Percentiles rank a stretch among this genome's conserved stretches.
phyloP scores from a whole-genome alignment of 1,140 invertebrate genomes.

The Drosophila repleta region DNA sequence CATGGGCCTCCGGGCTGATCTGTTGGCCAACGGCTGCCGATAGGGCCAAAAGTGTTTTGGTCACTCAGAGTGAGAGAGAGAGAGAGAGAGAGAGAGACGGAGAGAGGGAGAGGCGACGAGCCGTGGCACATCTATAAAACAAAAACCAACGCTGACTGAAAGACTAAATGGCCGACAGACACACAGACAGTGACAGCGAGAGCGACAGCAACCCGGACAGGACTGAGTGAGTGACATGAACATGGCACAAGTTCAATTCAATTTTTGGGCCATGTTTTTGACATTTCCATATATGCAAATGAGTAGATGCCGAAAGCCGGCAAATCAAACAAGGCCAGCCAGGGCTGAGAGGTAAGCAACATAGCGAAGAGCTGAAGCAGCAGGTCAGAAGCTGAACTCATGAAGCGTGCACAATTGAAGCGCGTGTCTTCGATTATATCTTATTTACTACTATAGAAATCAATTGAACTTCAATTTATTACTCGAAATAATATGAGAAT shows the following conservation, averaged over 20 bases:
- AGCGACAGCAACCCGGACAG: constrained; percentile 22
- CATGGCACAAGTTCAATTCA: constrained; percentile 76
- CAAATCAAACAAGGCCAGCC: constrained; percentile 46
- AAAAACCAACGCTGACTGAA: constrained; percentile 39
- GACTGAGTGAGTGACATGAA: constrained; percentile 50
- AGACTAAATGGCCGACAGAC: constrained; percentile 3
- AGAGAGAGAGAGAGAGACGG: constrained; percentile 19
- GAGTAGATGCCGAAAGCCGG: constrained; percentile 71
- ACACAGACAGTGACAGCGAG: constrained; percentile 40
- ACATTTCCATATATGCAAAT: constrained; percentile 81
- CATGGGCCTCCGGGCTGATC: constrained; percentile 4
- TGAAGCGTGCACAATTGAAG: not conserved
- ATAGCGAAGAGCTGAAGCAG: not conserved
- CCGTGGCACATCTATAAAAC: constrained; percentile 43
- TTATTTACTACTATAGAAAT: not conserved
- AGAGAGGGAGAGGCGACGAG: not conserved
- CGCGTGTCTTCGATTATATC: not conserved
- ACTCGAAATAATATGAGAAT: too few species aligned
- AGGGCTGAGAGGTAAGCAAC: constrained; percentile 8
- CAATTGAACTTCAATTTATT: too few species aligned
- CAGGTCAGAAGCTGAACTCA: not conserved
- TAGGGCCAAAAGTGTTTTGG: constrained; percentile 70
- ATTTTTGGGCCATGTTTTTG: constrained; percentile 79
- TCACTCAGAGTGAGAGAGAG: constrained; percentile 61
- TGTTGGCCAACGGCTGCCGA: constrained; percentile 33